phyloP scores from a whole-genome alignment of 2,797 vertebrate genomes.

The Siniperca obscura region DNA sequence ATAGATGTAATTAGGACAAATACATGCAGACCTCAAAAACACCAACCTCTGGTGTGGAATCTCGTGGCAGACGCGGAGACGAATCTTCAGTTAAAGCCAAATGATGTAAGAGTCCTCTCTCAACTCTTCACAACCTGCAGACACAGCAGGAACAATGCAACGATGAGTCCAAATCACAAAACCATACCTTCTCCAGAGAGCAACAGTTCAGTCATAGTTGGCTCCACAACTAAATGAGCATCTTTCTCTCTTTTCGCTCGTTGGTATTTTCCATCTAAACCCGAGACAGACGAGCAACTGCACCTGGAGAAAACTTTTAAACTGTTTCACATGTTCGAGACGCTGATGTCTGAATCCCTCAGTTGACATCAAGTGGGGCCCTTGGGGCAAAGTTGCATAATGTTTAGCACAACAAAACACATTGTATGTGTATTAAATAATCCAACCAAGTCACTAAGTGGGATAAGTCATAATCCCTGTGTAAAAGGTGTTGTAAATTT shows the following conservation, averaged over 20 bases:
- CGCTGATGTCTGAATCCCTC: constrained; percentile 55
- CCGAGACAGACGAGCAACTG: constrained; percentile 40
- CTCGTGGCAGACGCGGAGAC: constrained; percentile 3
- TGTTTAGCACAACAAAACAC: constrained; percentile 35
- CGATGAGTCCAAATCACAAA: constrained; percentile 63
- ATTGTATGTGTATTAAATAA: constrained; percentile 34
- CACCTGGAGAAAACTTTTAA: constrained; percentile 71
- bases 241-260: constrained; percentile 43
- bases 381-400: constrained; percentile 43
- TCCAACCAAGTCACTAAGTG: background rate
- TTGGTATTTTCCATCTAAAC: constrained; percentile 68
- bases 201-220: constrained; percentile 44
- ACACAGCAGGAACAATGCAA: constrained; percentile 43
- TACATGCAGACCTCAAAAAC: background rate
- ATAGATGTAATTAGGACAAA: constrained; percentile 19
- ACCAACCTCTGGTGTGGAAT: constrained; percentile 65
- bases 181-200: constrained; percentile 67
- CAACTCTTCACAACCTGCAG: constrained; percentile 50
- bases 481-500: constrained; percentile 1
- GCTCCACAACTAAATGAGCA: constrained; percentile 41
- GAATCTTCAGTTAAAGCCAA: constrained; percentile 31
- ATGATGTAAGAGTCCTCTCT: constrained; percentile 35
- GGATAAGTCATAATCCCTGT: constrained; percentile 9
- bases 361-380: constrained; percentile 9
- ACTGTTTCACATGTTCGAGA: constrained; percentile 66